phyloP scores from a whole-genome alignment of 2,113 vertebrate species.

The Cacatua alba region DNA sequence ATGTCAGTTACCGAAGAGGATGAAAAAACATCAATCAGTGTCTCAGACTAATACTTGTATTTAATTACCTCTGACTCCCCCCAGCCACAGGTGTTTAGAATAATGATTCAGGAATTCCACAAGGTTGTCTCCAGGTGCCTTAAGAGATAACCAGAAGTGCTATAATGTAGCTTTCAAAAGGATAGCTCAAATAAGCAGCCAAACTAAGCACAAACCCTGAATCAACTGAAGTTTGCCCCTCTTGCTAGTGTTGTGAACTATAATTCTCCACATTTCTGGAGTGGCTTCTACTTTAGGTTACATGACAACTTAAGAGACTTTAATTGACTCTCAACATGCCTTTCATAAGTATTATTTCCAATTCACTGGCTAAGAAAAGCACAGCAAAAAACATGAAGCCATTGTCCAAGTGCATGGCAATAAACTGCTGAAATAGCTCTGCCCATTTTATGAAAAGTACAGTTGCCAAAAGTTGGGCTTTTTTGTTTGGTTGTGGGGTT shows the following conservation, averaged over 20 bases:
- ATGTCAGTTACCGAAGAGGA: not conserved
- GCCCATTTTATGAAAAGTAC: not conserved
- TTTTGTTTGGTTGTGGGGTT: not conserved
- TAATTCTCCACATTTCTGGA: not conserved
- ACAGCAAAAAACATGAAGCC: not conserved
- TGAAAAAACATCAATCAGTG: not conserved
- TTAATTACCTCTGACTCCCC: not conserved
- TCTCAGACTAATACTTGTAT: not conserved
- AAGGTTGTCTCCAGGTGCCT: not conserved
- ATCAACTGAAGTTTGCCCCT: not conserved
- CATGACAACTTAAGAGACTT: not conserved
- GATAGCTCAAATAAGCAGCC: not conserved
- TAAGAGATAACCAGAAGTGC: not conserved
- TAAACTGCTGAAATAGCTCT: not conserved
- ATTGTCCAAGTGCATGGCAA: not conserved
- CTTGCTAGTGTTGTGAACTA: not conserved
- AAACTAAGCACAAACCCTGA: not conserved
- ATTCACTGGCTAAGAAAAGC: not conserved
- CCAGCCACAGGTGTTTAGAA: not conserved
- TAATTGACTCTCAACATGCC: not conserved
- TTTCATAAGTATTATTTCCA: constrained; percentile 5
- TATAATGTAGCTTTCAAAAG: not conserved
- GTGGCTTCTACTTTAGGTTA: not conserved
- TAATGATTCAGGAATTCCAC: not conserved
- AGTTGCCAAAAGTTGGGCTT: not conserved